A percentile compares a stretch with the other conserved stretches of the same genome.
Conservation (phyloP, 2,888 invertebrate species). For the Bombylius discolor region DNA sequence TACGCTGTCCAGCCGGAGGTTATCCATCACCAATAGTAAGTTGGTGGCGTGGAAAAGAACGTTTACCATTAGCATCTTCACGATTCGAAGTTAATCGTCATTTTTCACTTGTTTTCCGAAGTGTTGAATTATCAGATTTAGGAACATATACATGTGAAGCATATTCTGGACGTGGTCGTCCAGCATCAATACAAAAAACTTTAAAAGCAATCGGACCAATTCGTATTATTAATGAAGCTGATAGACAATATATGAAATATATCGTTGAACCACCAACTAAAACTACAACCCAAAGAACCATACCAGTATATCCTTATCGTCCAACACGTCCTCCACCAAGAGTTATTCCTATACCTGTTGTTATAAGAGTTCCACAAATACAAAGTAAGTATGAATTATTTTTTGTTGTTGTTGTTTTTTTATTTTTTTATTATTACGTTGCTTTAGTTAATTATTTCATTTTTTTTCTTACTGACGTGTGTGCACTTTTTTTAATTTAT, state of each 20-base stretch:
- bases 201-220: constrained; percentile 61
- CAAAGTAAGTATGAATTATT: neutral
- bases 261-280: constrained; percentile 43
- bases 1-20: constrained; percentile 73
- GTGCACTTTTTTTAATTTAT: too few species aligned
- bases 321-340: constrained; percentile 29
- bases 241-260: constrained; percentile 46
- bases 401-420: too few species aligned
- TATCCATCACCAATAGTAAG: constrained; percentile 64
- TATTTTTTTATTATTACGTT: too few species aligned
- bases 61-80: constrained; percentile 51
- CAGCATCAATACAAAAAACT: constrained; percentile 62
- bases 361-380: neutral
- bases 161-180: constrained; percentile 65
- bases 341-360: constrained; percentile 15
- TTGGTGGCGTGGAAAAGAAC: constrained; percentile 70
- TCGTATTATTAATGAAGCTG: constrained; percentile 42
- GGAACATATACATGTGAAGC: constrained; percentile 84
- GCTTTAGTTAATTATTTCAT: too few species aligned
- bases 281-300: constrained; percentile 25
- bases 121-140: constrained; percentile 55
- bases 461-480: too few species aligned
- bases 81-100: constrained; percentile 53
- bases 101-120: constrained; percentile 59
- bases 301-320: constrained; percentile 34